Evolutionary conservation across 2,113 vertebrate species (phyloP).

Genomic region (Polypterus senegalus): DNA sequence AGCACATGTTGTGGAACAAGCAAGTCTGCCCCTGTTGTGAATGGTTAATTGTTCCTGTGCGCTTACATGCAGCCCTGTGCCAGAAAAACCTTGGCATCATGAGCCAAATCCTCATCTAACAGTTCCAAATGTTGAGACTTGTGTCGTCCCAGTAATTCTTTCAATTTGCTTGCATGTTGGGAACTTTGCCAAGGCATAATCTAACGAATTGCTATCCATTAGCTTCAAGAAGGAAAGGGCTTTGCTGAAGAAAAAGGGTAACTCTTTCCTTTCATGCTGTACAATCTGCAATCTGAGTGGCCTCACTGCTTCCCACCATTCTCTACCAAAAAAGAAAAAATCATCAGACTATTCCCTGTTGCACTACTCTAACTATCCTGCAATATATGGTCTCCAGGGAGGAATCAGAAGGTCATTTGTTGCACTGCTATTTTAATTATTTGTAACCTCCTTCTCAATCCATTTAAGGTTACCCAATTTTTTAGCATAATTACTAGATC

Average conservation of each 20-base stretch:
- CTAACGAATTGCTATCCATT: constrained; percentile 65
- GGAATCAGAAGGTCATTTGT: too few species aligned
- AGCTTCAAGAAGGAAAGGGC: constrained; percentile 57
- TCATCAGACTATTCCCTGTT: too few species aligned
- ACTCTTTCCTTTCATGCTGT: constrained; percentile 12
- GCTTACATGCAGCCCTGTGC: constrained; percentile 13
- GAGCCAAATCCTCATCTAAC: constrained; percentile 13
- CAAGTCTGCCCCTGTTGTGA: constrained; percentile 2
- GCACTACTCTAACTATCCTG: too few species aligned
- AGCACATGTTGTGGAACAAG: too few species aligned
- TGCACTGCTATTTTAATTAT: too few species aligned
- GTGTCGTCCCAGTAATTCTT: constrained; percentile 58
- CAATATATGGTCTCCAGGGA: too few species aligned
- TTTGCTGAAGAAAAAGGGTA: constrained; percentile 10
- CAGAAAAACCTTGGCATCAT: constrained; percentile 10
- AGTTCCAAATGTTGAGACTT: constrained; percentile 52
- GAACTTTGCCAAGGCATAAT: constrained; percentile 71
- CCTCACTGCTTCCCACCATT: too few species aligned
- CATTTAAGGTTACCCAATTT: too few species aligned
- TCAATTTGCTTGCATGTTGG: constrained; percentile 59
- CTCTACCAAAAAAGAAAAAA: too few species aligned
- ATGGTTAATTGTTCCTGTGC: constrained; percentile 22
- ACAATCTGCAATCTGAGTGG: too few species aligned
- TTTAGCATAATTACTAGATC: too few species aligned
- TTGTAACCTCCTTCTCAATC: too few species aligned